Evolutionary conservation across 2,113 vertebrate species (phyloP), one percentile per base, ranked within the genome.

Genomic region (Tenebrosternarchus preto): DNA sequence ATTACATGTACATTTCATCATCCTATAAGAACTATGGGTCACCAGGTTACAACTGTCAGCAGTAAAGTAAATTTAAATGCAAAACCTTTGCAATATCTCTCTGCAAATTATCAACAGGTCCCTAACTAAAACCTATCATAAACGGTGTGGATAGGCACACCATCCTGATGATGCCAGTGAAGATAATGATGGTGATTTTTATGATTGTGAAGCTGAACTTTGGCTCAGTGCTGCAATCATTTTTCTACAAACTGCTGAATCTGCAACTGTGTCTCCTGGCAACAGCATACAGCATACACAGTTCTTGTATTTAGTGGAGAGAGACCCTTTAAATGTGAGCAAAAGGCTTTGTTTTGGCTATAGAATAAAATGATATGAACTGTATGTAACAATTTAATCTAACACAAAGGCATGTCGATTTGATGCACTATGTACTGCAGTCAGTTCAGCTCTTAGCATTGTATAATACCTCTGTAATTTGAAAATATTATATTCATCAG

Each of bases 301-400:
- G 64, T 36, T 64, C 20, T 22, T 67, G 9, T 8, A 9, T 36
- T 6, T 11, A n/a, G 5, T n/a, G 64, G 19, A 9, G 29, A 36
- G 64, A 67, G 64, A 67, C 31, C 64, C 64, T 20, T 19, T 66
- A 66, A 66, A 33, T 33, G 31, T 66, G 29, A 66, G 64, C 29
- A 33, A 20, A 33, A 33, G 25, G 61, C 61, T 19, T 66, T 66
- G 63, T 33, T 17, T 33, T 33, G 63, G 29, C 5, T 17, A n/a
- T 57, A 19, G 7, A 20, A 1, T 33, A 20, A 33, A 16, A 17
- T 33, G 33, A 66, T 29, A 29, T 29, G 19, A 20, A 66, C 17
- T 33, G 11, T 27, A 63, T 17, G 4, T 63, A 29, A 29, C 25
- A 1, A 3, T 63, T 11, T 15, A 15, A 27, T 27, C 8, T 61